Conservation (phyloP, 2,113 vertebrate genomes). For the Bos javanicus region DNA sequence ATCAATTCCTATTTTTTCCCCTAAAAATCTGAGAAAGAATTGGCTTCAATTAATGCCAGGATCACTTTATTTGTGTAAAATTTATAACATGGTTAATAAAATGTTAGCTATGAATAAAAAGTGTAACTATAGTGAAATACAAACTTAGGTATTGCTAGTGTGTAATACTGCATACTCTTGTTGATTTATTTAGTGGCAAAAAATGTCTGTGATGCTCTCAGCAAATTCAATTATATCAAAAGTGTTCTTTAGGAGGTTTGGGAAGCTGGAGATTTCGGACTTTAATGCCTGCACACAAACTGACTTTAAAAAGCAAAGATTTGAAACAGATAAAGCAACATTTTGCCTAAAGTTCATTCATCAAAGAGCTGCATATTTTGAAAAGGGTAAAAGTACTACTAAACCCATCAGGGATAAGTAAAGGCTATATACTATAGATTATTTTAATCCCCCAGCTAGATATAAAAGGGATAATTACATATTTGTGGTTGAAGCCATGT, state of each 20-base stretch:
- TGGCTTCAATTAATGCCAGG: conserved; percentile 31
- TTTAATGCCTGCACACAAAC: conserved; percentile 83
- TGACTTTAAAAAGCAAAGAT: conserved; percentile 90
- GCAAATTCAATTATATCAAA: conserved; percentile 36
- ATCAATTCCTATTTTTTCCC: neutral
- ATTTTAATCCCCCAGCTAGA: conserved; percentile 99
- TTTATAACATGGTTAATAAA: conserved; percentile 28
- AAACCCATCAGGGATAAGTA: conserved; percentile 98
- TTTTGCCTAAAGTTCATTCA: conserved; percentile 99
- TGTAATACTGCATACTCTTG: neutral
- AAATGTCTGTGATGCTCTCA: neutral
- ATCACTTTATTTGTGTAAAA: conserved; percentile 29
- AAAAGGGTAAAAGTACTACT: conserved; percentile 99
- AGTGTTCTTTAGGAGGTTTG: conserved; percentile 21
- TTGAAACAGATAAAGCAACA: conserved; percentile 92
- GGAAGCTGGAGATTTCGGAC: conserved; percentile 68
- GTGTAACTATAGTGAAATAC: neutral
- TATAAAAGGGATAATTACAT: conserved; percentile 99
- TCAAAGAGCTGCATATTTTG: conserved; percentile 99
- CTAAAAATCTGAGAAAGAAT: neutral
- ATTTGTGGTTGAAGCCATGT: conserved; percentile 99
- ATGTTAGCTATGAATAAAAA: neutral
- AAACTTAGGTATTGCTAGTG: neutral
- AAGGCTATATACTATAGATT: conserved; percentile 99
- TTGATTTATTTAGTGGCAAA: neutral